A percentile compares a stretch with the other conserved stretches of the same genome.
Evolutionary conservation across 1,140 invertebrate species (phyloP).

Genomic region (Neelides sp.): DNA sequence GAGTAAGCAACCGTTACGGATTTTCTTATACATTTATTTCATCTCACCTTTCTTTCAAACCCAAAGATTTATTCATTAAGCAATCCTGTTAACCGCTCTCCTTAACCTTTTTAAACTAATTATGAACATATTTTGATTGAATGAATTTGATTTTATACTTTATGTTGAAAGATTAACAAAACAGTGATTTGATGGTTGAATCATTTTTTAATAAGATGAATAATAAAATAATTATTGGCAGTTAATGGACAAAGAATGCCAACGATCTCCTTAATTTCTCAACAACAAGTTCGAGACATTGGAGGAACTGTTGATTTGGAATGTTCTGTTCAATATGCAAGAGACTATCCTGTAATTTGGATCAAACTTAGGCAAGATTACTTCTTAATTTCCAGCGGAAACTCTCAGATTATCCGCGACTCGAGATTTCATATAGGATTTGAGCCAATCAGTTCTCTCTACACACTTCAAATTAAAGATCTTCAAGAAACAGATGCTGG

Average conservation of each 20-base stretch:
- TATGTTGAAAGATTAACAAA: too few species aligned
- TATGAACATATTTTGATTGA: too few species aligned
- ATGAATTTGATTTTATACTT: too few species aligned
- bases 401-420: constrained; percentile 68
- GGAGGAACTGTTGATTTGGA: constrained; percentile 73
- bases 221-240: constrained; percentile 37
- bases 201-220: too few species aligned
- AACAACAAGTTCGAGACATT: constrained; percentile 81
- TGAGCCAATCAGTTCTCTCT: constrained; percentile 62
- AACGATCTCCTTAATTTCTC: constrained; percentile 79
- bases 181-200: too few species aligned
- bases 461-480: constrained; percentile 72
- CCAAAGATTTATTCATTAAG: too few species aligned
- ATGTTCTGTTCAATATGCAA: constrained; percentile 77
- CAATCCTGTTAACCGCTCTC: too few species aligned
- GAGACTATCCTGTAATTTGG: constrained; percentile 75
- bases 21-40: too few species aligned
- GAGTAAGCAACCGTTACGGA: too few species aligned
- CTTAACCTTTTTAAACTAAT: too few species aligned
- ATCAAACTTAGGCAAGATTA: constrained; percentile 51
- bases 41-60: too few species aligned
- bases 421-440: constrained; percentile 71
- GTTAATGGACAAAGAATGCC: constrained; percentile 60
- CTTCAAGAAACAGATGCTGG: constrained; percentile 88
- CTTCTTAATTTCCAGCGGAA: constrained; percentile 58